Conservation (phyloP, 2,797 vertebrate species). For the Cryptoblepharus egeriae region DNA sequence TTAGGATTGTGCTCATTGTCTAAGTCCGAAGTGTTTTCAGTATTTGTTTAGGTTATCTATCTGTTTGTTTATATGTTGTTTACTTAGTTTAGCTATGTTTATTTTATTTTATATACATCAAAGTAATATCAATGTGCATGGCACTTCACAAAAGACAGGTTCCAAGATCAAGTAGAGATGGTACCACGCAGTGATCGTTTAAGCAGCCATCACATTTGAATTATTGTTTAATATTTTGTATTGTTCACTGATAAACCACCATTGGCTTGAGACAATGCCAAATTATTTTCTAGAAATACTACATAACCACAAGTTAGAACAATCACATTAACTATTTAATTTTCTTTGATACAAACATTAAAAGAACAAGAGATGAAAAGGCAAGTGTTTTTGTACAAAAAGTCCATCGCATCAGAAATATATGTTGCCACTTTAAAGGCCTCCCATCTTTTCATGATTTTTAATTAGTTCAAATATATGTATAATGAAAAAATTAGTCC, state of each 20-base stretch:
- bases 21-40: neutral
- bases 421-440: neutral
- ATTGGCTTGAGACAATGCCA: neutral
- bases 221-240: neutral
- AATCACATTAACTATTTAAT: neutral
- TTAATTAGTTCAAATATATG: slow-evolving; percentile 35
- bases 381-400: neutral
- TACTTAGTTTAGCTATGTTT: no score
- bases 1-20: no score
- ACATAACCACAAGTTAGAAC: neutral
- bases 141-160: no score
- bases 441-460: neutral
- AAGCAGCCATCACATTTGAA: neutral
- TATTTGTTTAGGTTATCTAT: no score
- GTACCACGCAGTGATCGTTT: neutral
- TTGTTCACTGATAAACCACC: neutral
- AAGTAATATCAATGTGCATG: no score
- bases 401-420: neutral
- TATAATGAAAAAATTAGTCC: neutral
- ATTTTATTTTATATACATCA: no score
- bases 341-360: neutral
- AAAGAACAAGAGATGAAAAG: neutral
- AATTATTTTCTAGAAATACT: neutral
- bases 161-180: no score
- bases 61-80: no score